Percentiles rank a stretch among this genome's conserved stretches.
phyloP scores from a whole-genome alignment of 1,140 invertebrate genomes.

The Brachionus paranguensis region DNA sequence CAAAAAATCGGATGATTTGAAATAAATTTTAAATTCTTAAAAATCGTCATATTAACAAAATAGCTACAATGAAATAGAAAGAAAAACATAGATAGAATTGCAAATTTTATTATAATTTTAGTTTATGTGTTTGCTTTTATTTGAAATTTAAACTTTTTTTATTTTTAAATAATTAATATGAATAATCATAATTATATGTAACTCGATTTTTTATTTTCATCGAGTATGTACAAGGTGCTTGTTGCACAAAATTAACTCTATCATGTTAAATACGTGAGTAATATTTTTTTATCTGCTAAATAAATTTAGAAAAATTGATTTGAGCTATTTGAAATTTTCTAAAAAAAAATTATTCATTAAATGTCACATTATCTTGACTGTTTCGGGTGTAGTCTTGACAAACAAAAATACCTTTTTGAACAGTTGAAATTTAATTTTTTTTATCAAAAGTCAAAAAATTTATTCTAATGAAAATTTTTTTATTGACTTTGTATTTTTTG shows the following conservation, averaged over 20 bases:
- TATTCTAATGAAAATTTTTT: no score
- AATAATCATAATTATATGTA: background rate
- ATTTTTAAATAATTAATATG: background rate
- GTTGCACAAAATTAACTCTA: background rate
- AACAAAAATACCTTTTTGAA: background rate
- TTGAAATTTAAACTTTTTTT: background rate
- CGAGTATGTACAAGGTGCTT: background rate
- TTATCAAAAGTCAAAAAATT: no score
- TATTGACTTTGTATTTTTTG: no score
- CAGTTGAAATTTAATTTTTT: no score
- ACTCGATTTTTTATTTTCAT: background rate
- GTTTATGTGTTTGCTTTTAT: background rate
- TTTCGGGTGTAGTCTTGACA: no score
- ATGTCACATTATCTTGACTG: background rate
- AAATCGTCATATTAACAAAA: conserved; percentile 13
- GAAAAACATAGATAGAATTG: background rate
- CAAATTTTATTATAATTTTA: conserved; percentile 4
- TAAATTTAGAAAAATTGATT: background rate
- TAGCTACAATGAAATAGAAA: background rate
- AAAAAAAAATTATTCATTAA: background rate
- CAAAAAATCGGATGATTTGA: conserved; percentile 17
- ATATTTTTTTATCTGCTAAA: background rate
- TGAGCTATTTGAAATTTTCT: no score
- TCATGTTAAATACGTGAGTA: background rate
- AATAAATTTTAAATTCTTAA: background rate